phyloP scores from a whole-genome alignment of 2,888 invertebrate genomes.

The Dyspetes luteomarginatus region DNA sequence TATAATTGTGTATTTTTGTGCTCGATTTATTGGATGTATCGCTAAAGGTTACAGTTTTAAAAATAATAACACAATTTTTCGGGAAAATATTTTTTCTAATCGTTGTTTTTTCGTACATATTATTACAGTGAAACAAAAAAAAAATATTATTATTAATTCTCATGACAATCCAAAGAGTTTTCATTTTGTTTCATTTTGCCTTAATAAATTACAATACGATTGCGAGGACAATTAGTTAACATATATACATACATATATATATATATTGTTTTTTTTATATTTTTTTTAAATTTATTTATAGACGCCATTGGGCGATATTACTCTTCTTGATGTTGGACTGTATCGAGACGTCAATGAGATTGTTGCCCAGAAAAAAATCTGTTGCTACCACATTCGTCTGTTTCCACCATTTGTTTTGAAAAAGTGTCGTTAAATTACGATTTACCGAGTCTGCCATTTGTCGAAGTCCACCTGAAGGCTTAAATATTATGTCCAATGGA shows the following conservation, averaged over 20 bases:
- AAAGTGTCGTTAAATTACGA: constrained; percentile 82
- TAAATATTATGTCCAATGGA: constrained; percentile 82
- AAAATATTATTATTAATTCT: too few species aligned
- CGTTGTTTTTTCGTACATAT: too few species aligned
- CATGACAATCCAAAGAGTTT: not conserved
- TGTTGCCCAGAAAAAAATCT: constrained; percentile 84
- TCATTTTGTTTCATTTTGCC: not conserved
- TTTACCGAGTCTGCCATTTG: constrained; percentile 83
- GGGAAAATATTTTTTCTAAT: too few species aligned
- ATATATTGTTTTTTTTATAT: too few species aligned
- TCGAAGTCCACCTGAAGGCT: constrained; percentile 82
- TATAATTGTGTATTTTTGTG: too few species aligned
- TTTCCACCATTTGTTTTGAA: constrained; percentile 82
- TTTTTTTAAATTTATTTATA: constrained; percentile 49
- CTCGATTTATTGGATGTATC: too few species aligned
- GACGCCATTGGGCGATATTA: constrained; percentile 72
- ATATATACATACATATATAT: too few species aligned
- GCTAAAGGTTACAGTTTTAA: too few species aligned
- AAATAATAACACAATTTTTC: too few species aligned
- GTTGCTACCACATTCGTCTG: constrained; percentile 84
- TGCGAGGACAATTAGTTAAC: not conserved
- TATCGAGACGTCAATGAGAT: constrained; percentile 84
- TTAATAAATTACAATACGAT: constrained; percentile 16
- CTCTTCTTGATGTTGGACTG: constrained; percentile 82
- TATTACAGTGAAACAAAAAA: too few species aligned